Percentiles rank a stretch among this genome's conserved stretches.
Conservation (phyloP, 2,113 vertebrate species). For the Zapornia atra region DNA sequence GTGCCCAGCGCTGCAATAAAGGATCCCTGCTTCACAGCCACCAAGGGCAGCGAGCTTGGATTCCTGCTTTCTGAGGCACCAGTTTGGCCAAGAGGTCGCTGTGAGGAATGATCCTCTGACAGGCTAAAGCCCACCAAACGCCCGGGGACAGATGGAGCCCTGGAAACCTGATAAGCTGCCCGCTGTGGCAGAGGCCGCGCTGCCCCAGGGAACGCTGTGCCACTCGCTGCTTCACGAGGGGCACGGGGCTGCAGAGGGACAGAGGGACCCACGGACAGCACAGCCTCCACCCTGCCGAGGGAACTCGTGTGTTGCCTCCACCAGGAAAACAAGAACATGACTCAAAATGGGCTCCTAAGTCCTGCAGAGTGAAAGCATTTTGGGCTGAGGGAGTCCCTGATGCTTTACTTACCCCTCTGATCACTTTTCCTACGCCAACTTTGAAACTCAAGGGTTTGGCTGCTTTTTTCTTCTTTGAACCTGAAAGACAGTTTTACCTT, state of each 20-base stretch:
- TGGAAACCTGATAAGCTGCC: fast-evolving
- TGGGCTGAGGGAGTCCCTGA: fast-evolving
- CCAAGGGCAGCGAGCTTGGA: too few relatives aligned
- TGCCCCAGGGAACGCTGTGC: background rate
- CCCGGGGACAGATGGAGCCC: fast-evolving
- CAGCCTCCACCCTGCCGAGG: fast-evolving
- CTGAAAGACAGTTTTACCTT: constrained; percentile 73
- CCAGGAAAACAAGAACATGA: background rate
- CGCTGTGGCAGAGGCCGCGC: background rate
- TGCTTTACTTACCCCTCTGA: constrained; percentile 87
- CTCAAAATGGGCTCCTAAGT: fast-evolving
- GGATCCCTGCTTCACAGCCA: too few relatives aligned
- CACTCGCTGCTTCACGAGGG: fast-evolving
- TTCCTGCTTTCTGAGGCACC: too few relatives aligned
- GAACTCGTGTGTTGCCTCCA: fast-evolving
- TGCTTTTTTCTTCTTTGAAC: constrained; percentile 93
- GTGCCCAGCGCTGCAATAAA: too few relatives aligned
- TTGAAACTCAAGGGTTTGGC: constrained; percentile 93
- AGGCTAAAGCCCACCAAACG: fast-evolving
- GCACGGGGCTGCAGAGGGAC: background rate
- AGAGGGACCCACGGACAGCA: fast-evolving
- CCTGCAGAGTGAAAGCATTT: fast-evolving
- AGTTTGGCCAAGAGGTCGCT: background rate
- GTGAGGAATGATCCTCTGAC: background rate
- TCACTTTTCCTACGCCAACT: constrained; percentile 92